Evolutionary conservation across 2,113 vertebrate species (phyloP).

Genomic region (Spea multiplicata): DNA sequence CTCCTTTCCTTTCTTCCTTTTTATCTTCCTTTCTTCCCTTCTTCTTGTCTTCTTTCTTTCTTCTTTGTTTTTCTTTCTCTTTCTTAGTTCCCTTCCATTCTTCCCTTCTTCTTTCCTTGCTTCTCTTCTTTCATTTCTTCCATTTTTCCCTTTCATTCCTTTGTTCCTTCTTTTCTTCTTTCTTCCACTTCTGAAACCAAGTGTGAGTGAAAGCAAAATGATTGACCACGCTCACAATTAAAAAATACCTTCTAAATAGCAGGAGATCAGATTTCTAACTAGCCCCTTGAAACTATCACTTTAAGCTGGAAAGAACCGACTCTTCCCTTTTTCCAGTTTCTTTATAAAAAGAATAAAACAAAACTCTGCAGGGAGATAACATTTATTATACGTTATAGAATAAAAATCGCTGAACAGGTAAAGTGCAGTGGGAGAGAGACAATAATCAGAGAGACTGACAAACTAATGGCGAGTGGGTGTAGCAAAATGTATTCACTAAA

Average conservation of each 20-base stretch:
- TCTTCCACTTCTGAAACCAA: background rate
- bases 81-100: too few species aligned
- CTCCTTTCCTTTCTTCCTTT: too few species aligned
- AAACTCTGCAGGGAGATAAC: constrained; percentile 14
- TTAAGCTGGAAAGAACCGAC: constrained; percentile 22
- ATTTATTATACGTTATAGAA: constrained; percentile 17
- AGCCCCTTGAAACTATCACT: constrained; percentile 13
- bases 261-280: constrained; percentile 34
- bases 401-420: background rate
- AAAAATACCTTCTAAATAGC: constrained; percentile 17
- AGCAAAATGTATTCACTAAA: background rate
- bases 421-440: fast-evolving
- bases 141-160: too few species aligned
- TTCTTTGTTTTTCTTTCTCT: too few species aligned
- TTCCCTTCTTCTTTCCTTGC: too few species aligned
- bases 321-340: background rate
- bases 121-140: too few species aligned
- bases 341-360: constrained; percentile 12
- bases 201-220: constrained; percentile 1
- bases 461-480: background rate
- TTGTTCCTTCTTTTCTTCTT: too few species aligned
- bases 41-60: too few species aligned
- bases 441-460: background rate
- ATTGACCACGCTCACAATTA: constrained; percentile 8
- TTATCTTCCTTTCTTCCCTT: too few species aligned